These are phyloP conservation scores for Gobiocypris rarus DNA, from an alignment of 2,113 vertebrate species.

Conservation along the genomic window DNA sequence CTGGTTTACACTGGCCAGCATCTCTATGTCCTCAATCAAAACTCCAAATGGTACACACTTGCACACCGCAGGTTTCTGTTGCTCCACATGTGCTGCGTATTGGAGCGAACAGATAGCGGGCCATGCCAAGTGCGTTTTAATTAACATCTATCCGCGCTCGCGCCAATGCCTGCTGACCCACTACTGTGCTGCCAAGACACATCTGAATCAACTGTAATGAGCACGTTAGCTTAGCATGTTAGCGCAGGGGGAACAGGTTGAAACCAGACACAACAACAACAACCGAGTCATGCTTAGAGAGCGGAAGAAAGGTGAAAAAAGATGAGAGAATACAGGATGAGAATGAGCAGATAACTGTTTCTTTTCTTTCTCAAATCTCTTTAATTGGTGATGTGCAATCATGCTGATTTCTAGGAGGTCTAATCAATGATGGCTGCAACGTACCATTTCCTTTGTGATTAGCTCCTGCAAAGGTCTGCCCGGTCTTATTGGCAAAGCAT, in stretches of 20 bases:
- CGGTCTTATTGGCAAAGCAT: slow-evolving; percentile 8
- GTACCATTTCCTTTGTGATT: slow-evolving; percentile 38
- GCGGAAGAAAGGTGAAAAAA: background rate
- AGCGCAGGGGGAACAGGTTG: slow-evolving; percentile 12
- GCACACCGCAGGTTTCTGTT: slow-evolving; percentile 13
- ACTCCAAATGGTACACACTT: background rate
- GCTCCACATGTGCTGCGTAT: slow-evolving; percentile 57
- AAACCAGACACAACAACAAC: slow-evolving; percentile 14
- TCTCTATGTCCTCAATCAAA: slow-evolving; percentile 11
- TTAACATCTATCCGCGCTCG: slow-evolving; percentile 60
- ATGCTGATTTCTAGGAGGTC: slow-evolving; percentile 19
- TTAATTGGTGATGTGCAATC: slow-evolving; percentile 19
- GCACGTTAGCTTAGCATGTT: slow-evolving; percentile 44
- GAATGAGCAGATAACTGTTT: background rate
- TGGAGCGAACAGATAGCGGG: slow-evolving; percentile 72
- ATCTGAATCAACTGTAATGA: slow-evolving; percentile 54
- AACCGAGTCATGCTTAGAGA: slow-evolving; percentile 3
- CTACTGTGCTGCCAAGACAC: slow-evolving; percentile 47
- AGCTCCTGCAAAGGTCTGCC: slow-evolving; percentile 7
- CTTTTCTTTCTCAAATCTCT: background rate
- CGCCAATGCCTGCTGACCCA: slow-evolving; percentile 22
- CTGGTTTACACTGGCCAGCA: background rate
- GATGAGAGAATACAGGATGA: background rate
- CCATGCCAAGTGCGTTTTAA: slow-evolving; percentile 72
- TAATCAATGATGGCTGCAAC: slow-evolving; percentile 9